Evolutionary conservation across 2,888 invertebrate species (phyloP).

Genomic region (Cephus pygmeus): DNA sequence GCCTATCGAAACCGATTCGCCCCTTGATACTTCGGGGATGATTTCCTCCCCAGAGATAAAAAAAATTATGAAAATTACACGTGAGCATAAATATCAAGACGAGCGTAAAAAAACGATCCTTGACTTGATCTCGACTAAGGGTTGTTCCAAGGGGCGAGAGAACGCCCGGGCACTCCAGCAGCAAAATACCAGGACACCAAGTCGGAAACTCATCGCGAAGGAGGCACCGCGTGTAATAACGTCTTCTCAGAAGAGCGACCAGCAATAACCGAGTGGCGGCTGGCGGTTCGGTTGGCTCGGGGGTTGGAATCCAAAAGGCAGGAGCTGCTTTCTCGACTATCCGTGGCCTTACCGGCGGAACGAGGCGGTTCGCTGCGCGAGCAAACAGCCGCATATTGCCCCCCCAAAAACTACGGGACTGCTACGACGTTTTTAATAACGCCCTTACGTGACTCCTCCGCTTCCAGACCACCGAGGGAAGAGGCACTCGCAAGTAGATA

Average conservation of each 20-base stretch:
- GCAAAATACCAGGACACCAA: constrained; percentile 3
- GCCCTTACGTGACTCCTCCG: constrained; percentile 46
- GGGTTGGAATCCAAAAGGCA: constrained; percentile 45
- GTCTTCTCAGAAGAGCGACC: constrained; percentile 50
- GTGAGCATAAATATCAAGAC: no score
- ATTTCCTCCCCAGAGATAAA: no score
- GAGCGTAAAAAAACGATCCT: no score
- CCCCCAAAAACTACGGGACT: constrained; percentile 49
- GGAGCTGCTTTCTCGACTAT: constrained; percentile 18
- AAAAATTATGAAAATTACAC: no score
- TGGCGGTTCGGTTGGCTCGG: constrained; percentile 17
- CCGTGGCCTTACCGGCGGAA: constrained; percentile 14
- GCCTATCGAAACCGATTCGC: no score
- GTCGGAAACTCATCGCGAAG: constrained; percentile 44
- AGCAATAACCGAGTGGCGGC: constrained; percentile 51
- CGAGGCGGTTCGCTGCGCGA: constrained; percentile 26
- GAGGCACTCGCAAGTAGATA: background rate
- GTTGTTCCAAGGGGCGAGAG: no score
- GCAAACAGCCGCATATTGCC: constrained; percentile 49
- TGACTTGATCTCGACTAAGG: no score
- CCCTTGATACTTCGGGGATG: no score
- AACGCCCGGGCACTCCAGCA: no score
- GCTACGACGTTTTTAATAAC: constrained; percentile 57
- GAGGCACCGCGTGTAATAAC: constrained; percentile 51
- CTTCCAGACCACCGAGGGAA: background rate